phyloP scores from a whole-genome alignment of 2,888 invertebrate species.

The Perizoma affinitatum region DNA sequence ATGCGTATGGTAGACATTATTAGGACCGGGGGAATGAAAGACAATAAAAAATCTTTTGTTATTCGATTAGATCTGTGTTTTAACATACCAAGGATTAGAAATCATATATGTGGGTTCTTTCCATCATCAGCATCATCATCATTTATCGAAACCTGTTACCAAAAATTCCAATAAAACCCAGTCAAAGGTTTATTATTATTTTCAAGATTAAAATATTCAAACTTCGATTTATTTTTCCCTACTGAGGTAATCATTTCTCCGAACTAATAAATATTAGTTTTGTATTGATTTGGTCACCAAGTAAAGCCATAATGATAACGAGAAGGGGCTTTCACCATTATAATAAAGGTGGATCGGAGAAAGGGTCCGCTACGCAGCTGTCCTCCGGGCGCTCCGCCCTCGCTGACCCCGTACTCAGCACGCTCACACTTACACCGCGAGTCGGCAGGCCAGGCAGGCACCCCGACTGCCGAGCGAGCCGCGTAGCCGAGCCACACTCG shows the following conservation, averaged over 20 bases:
- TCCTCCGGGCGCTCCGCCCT: conserved; percentile 76
- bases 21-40: too few species aligned
- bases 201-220: not conserved
- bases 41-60: too few species aligned
- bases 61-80: too few species aligned
- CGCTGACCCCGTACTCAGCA: conserved; percentile 66
- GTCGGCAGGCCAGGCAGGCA: conserved; percentile 33
- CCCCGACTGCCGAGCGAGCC: conserved; percentile 27
- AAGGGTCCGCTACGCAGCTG: conserved; percentile 80
- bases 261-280: conserved; percentile 20
- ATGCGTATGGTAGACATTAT: conserved; percentile 7
- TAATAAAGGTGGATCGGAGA: conserved; percentile 67
- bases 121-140: not conserved
- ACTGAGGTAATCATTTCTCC: conserved; percentile 3
- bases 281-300: conserved; percentile 35
- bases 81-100: not conserved
- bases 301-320: conserved; percentile 37
- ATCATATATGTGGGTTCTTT: conserved; percentile 2
- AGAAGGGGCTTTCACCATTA: conserved; percentile 70
- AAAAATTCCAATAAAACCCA: not conserved
- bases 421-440: conserved; percentile 54
- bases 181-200: not conserved
- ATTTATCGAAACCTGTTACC: not conserved
- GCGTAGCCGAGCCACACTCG: conserved; percentile 22
- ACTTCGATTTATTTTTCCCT: not conserved